These are phyloP conservation scores for Scaptomyza reducta DNA, from an alignment of 2,888 invertebrate species.

Conservation along the genomic window DNA sequence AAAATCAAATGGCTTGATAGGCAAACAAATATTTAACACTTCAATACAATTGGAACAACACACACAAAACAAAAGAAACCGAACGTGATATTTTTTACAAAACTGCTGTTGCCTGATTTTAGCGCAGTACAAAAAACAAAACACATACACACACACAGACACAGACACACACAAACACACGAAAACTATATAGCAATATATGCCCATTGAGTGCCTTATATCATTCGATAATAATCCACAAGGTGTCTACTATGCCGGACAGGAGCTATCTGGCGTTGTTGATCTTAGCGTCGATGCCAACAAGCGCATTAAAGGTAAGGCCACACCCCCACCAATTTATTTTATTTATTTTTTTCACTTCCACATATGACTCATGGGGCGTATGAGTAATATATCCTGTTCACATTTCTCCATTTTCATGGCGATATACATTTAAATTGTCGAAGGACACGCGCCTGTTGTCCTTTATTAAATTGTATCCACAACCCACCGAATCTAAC, in stretches of 20 bases:
- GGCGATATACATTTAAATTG: constrained; percentile 43
- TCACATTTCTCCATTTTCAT: constrained; percentile 22
- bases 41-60: constrained; percentile 41
- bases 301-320: constrained; percentile 83
- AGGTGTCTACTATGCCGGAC: constrained; percentile 84
- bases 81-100: constrained; percentile 71
- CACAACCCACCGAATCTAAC: constrained; percentile 18
- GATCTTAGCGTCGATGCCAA: constrained; percentile 84
- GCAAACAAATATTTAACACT: constrained; percentile 53
- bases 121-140: constrained; percentile 51
- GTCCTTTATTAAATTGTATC: constrained; percentile 50
- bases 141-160: constrained; percentile 43
- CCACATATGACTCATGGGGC: constrained; percentile 55
- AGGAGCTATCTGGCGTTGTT: constrained; percentile 83
- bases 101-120: constrained; percentile 73
- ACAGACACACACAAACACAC: constrained; percentile 30
- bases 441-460: constrained; percentile 55
- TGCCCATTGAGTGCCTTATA: constrained; percentile 85
- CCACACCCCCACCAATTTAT: neutral
- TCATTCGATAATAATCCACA: constrained; percentile 84
- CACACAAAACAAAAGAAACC: constrained; percentile 33
- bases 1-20: constrained; percentile 71
- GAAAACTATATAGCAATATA: constrained; percentile 74
- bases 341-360: neutral
- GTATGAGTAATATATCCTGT: constrained; percentile 56